Percentiles rank a stretch among this genome's conserved stretches.
Evolutionary conservation across 2,797 vertebrate genomes (phyloP).

Genomic region (Halcyon smyrnensis): DNA sequence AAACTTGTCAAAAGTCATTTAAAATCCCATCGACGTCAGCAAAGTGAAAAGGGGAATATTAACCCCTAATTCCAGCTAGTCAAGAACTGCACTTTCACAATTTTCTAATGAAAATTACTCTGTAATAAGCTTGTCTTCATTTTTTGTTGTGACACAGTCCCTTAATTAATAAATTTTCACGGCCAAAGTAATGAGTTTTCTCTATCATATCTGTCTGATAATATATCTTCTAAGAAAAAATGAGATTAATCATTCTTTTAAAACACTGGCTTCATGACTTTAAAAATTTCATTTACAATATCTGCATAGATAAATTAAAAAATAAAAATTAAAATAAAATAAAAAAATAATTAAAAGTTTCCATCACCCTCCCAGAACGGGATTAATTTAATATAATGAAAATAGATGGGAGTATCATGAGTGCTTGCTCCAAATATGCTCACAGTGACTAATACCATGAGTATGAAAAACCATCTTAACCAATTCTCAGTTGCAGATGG

Average conservation of each 20-base stretch:
- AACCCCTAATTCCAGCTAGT: background rate
- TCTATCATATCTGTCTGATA: background rate
- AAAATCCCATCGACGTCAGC: background rate
- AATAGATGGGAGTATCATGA: constrained; percentile 38
- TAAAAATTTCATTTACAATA: constrained; percentile 9
- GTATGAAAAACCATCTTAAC: constrained; percentile 35
- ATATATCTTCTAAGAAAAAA: constrained; percentile 3
- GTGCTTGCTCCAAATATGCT: background rate
- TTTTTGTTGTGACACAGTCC: background rate
- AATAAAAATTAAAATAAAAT: no score
- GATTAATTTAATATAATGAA: constrained; percentile 24
- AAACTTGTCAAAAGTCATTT: background rate
- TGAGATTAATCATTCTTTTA: constrained; percentile 8
- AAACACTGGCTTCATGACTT: background rate
- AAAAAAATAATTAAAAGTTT: background rate
- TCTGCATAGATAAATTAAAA: background rate
- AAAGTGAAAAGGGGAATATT: background rate
- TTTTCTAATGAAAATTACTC: constrained; percentile 10
- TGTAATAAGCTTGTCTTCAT: background rate
- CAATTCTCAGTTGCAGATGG: constrained; percentile 13
- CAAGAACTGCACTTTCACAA: background rate
- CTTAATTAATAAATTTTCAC: constrained; percentile 41
- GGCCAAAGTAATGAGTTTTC: constrained; percentile 17
- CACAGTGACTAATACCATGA: constrained; percentile 32
- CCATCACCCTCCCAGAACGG: background rate